Percentiles rank a stretch among this genome's conserved stretches.
Evolutionary conservation across 2,888 invertebrate genomes (phyloP).

Genomic region (Slavum lentiscoides): DNA sequence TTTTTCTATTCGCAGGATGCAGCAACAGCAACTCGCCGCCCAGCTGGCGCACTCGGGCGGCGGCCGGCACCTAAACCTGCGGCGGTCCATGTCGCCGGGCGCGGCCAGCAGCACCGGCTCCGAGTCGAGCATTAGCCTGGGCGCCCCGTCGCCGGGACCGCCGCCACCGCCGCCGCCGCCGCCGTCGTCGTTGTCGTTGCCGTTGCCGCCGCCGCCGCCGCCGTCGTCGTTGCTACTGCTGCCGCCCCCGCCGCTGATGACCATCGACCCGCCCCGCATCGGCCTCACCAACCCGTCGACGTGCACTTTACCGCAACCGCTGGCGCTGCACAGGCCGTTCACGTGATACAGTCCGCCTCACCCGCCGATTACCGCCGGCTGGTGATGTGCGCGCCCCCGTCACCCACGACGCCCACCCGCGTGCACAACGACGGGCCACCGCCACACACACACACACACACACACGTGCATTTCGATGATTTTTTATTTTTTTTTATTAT

Average conservation of each 20-base stretch:
- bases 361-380: slow-evolving; percentile 55
- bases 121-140: slow-evolving; percentile 57
- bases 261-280: slow-evolving; percentile 44
- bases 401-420: too few species aligned
- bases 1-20: slow-evolving; percentile 57
- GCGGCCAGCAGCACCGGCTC: slow-evolving; percentile 58
- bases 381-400: slow-evolving; percentile 46
- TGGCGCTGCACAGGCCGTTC: slow-evolving; percentile 57
- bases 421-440: too few species aligned
- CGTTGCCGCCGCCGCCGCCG: slow-evolving; percentile 50
- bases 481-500: too few species aligned
- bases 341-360: slow-evolving; percentile 58
- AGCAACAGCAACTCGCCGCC: slow-evolving; percentile 59
- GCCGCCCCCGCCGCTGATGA: slow-evolving; percentile 1
- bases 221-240: neutral
- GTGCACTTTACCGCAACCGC: slow-evolving; percentile 54
- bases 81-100: slow-evolving; percentile 55
- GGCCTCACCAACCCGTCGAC: slow-evolving; percentile 46
- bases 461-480: too few species aligned
- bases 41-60: slow-evolving; percentile 58
- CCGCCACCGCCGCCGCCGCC: slow-evolving; percentile 17
- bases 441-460: too few species aligned
- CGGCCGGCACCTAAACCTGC: slow-evolving; percentile 43
- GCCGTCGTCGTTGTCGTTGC: neutral
- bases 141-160: slow-evolving; percentile 57